Conservation (phyloP, 2,113 vertebrate species). For the Sceloporus tristichus region DNA sequence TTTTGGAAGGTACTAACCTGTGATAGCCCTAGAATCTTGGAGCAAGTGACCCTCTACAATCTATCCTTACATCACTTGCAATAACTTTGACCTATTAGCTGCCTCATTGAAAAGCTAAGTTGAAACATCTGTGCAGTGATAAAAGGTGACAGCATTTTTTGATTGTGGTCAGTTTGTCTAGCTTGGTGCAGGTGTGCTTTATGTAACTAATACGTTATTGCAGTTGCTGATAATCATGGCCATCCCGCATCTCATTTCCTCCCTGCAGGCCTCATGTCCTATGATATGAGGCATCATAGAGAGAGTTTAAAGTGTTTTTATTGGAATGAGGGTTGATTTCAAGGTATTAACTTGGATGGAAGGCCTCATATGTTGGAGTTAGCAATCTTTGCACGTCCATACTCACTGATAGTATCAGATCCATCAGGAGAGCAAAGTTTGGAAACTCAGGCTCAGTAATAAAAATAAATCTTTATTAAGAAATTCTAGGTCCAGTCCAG, state of each 20-base stretch:
- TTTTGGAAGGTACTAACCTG: slow-evolving; percentile 37
- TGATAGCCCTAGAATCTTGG: slow-evolving; percentile 8
- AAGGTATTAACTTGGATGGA: neutral
- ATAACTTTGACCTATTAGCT: slow-evolving; percentile 59
- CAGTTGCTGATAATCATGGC: neutral
- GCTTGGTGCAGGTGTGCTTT: slow-evolving; percentile 36
- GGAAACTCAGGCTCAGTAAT: too few species aligned
- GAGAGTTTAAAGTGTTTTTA: neutral
- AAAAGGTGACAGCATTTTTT: slow-evolving; percentile 32
- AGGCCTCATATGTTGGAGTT: too few species aligned
- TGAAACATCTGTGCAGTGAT: slow-evolving; percentile 54
- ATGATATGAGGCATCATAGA: neutral
- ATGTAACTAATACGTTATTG: neutral
- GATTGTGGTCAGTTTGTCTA: neutral
- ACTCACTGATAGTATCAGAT: too few species aligned
- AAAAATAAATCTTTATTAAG: too few species aligned
- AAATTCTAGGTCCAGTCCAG: too few species aligned
- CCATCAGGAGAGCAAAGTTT: too few species aligned
- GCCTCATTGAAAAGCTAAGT: slow-evolving; percentile 26
- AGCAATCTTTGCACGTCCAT: too few species aligned
- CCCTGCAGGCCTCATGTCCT: neutral
- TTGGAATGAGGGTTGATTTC: slow-evolving; percentile 23
- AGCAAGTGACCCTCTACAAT: slow-evolving; percentile 48
- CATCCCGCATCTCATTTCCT: slow-evolving; percentile 9
- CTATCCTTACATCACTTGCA: slow-evolving; percentile 49